phyloP scores from a whole-genome alignment of 2,113 vertebrate genomes.

The Stomatorhinus ivindoensis region DNA sequence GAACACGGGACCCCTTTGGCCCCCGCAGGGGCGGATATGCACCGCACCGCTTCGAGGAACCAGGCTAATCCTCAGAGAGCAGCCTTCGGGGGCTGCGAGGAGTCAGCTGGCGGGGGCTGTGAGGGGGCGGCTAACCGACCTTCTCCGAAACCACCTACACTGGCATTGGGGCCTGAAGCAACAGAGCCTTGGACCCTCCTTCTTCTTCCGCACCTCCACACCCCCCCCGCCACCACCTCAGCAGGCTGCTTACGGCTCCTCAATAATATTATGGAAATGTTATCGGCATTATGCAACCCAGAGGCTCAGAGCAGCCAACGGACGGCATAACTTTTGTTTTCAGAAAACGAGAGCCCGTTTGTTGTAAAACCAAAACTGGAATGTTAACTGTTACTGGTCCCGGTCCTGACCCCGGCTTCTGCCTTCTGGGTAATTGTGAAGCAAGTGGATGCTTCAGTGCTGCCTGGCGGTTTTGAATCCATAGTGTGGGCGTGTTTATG shows the following conservation, averaged over 20 bases:
- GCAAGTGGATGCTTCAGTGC: constrained; percentile 34
- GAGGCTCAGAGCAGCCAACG: not conserved
- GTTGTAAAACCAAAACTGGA: not conserved
- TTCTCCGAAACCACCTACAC: constrained; percentile 26
- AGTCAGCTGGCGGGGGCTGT: constrained; percentile 26
- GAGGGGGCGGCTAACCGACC: constrained; percentile 37
- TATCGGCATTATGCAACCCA: constrained; percentile 10
- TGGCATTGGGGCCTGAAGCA: constrained; percentile 28
- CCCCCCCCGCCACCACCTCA: constrained; percentile 21
- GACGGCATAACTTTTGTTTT: not conserved
- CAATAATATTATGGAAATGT: constrained; percentile 24
- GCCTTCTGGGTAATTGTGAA: constrained; percentile 26
- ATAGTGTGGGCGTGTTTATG: constrained; percentile 49
- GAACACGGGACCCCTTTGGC: not conserved
- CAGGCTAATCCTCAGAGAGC: constrained; percentile 15
- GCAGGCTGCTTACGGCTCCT: constrained; percentile 7
- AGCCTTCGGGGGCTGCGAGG: constrained; percentile 17
- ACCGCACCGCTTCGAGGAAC: constrained; percentile 5
- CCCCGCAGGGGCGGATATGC: constrained; percentile 16
- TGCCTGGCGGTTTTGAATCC: constrained; percentile 27
- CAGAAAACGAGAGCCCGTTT: not conserved
- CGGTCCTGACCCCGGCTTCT: constrained; percentile 29
- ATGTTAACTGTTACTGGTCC: not conserved
- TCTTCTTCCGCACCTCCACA: constrained; percentile 26
- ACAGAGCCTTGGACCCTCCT: constrained; percentile 13